These are phyloP conservation scores for Henricia sp. DNA, from an alignment of 53 echinoderm and acorn worm genomes.

Conservation along the genomic window DNA sequence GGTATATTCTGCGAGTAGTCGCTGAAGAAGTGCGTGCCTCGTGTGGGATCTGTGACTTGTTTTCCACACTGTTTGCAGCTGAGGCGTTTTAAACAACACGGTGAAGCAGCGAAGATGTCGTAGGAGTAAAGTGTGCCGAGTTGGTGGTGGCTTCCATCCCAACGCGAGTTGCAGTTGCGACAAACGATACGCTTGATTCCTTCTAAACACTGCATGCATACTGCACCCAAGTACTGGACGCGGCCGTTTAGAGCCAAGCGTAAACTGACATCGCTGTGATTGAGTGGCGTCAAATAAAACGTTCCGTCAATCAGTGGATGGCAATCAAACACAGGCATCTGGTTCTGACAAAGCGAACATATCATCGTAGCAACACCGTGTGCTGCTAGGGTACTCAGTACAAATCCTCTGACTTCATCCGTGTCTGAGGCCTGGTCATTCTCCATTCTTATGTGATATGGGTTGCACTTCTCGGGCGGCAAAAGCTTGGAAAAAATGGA, in stretches of 20 bases:
- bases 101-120: constrained; percentile 96
- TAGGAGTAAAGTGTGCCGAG: constrained; percentile 98
- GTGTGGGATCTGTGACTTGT: constrained; percentile 91
- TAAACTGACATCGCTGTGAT: constrained; percentile 88
- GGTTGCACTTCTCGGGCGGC: constrained; percentile 93
- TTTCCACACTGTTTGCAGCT: constrained; percentile 97
- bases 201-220: constrained; percentile 98
- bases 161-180: constrained; percentile 96
- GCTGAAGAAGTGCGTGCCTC: constrained; percentile 97
- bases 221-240: constrained; percentile 89
- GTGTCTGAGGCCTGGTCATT: constrained; percentile 84
- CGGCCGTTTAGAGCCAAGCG: constrained; percentile 76
- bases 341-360: constrained; percentile 85
- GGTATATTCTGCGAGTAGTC: constrained; percentile 96
- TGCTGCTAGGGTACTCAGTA: constrained; percentile 83
- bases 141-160: constrained; percentile 99
- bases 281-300: constrained; percentile 90
- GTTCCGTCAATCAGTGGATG: constrained; percentile 98
- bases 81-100: constrained; percentile 96
- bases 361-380: constrained; percentile 79
- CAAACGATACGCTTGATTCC: constrained; percentile 94
- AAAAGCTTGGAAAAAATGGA: constrained; percentile 91
- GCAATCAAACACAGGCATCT: constrained; percentile 94
- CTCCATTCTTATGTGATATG: constrained; percentile 99
- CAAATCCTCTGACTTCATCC: constrained; percentile 94